phyloP scores from a whole-genome alignment of 53 echinoderm and acorn worm species.

The Hippasteria phrygiana region DNA sequence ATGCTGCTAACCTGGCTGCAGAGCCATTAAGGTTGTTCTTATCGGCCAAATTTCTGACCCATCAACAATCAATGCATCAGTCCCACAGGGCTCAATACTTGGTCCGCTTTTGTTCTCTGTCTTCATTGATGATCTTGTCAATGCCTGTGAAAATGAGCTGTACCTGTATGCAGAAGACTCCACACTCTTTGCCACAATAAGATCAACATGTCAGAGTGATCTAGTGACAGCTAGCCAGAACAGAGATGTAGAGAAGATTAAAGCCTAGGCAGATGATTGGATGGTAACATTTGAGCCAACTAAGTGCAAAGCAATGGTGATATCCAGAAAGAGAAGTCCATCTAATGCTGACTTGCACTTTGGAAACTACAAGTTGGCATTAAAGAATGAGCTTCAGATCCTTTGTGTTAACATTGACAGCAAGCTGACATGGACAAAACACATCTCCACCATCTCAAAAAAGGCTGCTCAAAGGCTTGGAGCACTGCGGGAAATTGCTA shows the following conservation, averaged over 20 bases:
- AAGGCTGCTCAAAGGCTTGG: constrained; percentile 70
- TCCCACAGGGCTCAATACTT: constrained; percentile 44
- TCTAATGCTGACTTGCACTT: constrained; percentile 20
- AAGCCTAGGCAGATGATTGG: constrained; percentile 43
- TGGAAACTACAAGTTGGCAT: constrained; percentile 9
- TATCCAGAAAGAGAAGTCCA: constrained; percentile 45
- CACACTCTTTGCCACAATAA: constrained; percentile 14
- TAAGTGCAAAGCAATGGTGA: constrained; percentile 29
- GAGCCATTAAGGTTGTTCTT: constrained; percentile 29
- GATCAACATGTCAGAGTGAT: background rate
- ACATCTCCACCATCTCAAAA: constrained; percentile 30
- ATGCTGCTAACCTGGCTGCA: constrained; percentile 47
- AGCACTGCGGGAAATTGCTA: constrained; percentile 59
- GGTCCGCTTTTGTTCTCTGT: constrained; percentile 41
- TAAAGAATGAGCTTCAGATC: constrained; percentile 18
- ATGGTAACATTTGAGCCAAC: constrained; percentile 53
- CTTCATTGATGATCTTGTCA: constrained; percentile 35
- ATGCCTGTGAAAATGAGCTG: constrained; percentile 26
- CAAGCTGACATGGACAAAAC: too few species aligned
- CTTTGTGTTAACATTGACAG: too few species aligned
- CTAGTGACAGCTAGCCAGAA: constrained; percentile 27
- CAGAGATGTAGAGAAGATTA: constrained; percentile 49
- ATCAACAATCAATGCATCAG: constrained; percentile 37
- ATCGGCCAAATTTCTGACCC: constrained; percentile 28
- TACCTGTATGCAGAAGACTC: constrained; percentile 23